Evolutionary conservation across 2,113 vertebrate species (phyloP).

Genomic region (Stigmatopora nigra): DNA sequence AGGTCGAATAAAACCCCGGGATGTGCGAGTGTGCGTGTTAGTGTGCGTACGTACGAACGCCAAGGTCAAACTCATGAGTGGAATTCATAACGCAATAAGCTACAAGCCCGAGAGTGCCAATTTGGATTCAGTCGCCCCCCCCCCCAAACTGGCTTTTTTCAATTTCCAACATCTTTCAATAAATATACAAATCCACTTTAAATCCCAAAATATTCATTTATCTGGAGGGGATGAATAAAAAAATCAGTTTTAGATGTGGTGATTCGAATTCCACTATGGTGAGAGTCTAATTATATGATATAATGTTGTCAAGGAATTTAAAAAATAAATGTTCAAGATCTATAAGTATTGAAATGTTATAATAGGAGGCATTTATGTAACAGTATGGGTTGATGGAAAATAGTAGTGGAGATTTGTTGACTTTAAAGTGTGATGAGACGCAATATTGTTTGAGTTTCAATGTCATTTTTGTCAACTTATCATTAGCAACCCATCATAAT

Average conservation of each 20-base stretch:
- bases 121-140: background rate
- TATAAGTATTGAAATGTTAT: too few species aligned
- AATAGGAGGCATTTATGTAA: too few species aligned
- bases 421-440: too few species aligned
- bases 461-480: too few species aligned
- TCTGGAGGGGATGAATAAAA: background rate
- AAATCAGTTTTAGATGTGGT: conserved; percentile 14
- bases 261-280: too few species aligned
- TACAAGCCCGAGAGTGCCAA: conserved; percentile 13
- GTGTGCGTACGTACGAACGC: conserved; percentile 22
- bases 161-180: background rate
- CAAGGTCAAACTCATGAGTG: conserved; percentile 57
- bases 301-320: too few species aligned
- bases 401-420: too few species aligned
- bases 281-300: too few species aligned
- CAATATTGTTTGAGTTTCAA: too few species aligned
- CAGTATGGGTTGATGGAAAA: too few species aligned
- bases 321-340: too few species aligned
- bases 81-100: conserved; percentile 20
- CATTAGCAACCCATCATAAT: too few species aligned
- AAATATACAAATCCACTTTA: background rate
- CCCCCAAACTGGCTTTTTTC: background rate
- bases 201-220: conserved; percentile 19
- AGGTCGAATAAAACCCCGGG: conserved; percentile 57
- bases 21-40: background rate